phyloP scores from a whole-genome alignment of 2,113 vertebrate genomes.

The Serranochromis macrocephalus region DNA sequence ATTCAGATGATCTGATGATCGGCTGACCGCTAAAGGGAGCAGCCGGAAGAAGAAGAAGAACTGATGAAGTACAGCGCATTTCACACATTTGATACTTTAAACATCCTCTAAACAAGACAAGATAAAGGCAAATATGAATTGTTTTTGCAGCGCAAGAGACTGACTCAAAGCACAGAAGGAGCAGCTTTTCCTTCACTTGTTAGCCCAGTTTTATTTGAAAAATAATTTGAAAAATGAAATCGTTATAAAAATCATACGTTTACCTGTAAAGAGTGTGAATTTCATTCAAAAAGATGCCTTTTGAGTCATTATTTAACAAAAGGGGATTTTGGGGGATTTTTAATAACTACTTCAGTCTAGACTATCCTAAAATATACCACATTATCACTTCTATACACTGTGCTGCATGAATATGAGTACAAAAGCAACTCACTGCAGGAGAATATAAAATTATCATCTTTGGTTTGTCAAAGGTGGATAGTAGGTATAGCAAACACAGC shows the following conservation, averaged over 20 bases:
- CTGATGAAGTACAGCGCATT: neutral
- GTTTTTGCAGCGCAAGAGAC: neutral
- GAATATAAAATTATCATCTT: neutral
- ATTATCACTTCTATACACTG: neutral
- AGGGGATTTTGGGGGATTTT: neutral
- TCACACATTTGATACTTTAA: neutral
- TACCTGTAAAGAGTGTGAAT: neutral
- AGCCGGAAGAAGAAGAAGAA: neutral
- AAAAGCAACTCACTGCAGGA: neutral
- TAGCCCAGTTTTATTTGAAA: neutral
- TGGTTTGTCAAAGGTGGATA: neutral
- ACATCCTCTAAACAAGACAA: neutral
- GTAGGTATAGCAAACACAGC: neutral
- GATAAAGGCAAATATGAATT: neutral
- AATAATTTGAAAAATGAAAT: neutral
- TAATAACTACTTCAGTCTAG: neutral
- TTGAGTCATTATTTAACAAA: neutral
- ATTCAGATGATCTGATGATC: neutral
- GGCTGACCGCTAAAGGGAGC: neutral
- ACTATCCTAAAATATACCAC: neutral
- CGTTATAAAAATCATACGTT: neutral
- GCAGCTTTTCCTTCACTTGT: neutral
- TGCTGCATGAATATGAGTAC: neutral
- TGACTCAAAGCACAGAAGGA: neutral
- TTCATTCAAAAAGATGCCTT: neutral